A percentile compares a stretch with the other conserved stretches of the same genome.
Conservation (phyloP, 2,888 invertebrate species). For the Drosophila leonis region DNA sequence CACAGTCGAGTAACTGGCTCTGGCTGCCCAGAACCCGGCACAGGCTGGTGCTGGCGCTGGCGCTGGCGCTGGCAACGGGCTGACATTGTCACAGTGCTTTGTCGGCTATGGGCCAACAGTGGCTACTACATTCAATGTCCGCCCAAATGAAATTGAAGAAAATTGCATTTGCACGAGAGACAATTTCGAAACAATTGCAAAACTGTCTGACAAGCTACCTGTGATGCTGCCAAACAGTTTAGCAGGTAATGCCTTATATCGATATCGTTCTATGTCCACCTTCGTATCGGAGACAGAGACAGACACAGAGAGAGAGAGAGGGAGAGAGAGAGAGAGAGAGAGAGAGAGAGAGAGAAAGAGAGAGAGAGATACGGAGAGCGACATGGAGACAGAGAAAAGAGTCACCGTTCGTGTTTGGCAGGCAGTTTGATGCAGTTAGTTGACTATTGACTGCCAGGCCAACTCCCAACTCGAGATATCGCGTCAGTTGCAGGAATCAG, state of each 20-base stretch:
- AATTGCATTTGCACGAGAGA: constrained; percentile 81
- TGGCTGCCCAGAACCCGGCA: constrained; percentile 2
- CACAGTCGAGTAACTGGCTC: constrained; percentile 28
- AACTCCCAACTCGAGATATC: constrained; percentile 62
- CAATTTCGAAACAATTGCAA: constrained; percentile 83
- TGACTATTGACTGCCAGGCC: constrained; percentile 73
- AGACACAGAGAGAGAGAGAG: background rate
- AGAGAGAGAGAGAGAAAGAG: constrained; percentile 2
- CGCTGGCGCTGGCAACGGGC: constrained; percentile 49
- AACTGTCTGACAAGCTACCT: constrained; percentile 79
- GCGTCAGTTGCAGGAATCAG: constrained; percentile 72
- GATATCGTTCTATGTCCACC: constrained; percentile 58
- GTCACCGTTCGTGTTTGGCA: constrained; percentile 60
- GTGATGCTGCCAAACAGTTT: constrained; percentile 80
- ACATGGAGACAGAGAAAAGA: constrained; percentile 26
- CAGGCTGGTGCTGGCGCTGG: constrained; percentile 22
- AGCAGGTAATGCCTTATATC: constrained; percentile 82
- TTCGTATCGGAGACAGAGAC: constrained; percentile 17
- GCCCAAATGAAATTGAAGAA: constrained; percentile 80
- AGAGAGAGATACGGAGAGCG: constrained; percentile 2
- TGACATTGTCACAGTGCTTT: constrained; percentile 41
- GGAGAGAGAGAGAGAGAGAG: constrained; percentile 17
- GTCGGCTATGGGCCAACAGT: constrained; percentile 33
- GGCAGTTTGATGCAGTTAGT: constrained; percentile 75
- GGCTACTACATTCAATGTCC: constrained; percentile 58